A percentile compares a stretch with the other conserved stretches of the same genome.
Evolutionary conservation across 1,140 invertebrate genomes (phyloP).

Genomic region (Hylaeus volcanicus): DNA sequence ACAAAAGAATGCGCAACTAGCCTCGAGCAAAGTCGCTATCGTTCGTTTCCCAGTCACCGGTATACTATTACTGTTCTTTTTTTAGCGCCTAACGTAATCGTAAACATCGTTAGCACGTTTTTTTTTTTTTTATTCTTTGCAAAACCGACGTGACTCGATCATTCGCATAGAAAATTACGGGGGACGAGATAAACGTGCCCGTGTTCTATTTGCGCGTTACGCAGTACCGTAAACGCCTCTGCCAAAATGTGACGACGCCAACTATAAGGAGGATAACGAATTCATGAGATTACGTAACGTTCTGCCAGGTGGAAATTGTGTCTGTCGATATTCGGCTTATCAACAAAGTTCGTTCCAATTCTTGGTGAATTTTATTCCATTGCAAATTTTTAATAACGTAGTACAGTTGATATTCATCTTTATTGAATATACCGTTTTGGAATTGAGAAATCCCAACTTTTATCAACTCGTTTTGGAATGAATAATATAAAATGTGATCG

Average conservation of each 20-base stretch:
- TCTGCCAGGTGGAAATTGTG: neutral
- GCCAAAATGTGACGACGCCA: slow-evolving; percentile 33
- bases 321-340: too few species aligned
- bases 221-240: neutral
- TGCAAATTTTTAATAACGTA: too few species aligned
- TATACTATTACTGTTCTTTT: neutral
- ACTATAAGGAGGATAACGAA: neutral
- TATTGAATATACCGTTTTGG: too few species aligned
- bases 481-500: too few species aligned
- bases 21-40: neutral
- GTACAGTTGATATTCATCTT: too few species aligned
- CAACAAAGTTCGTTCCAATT: too few species aligned
- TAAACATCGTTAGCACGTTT: neutral
- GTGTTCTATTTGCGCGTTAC: slow-evolving; percentile 37
- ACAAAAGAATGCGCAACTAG: neutral
- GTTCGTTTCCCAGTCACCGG: neutral
- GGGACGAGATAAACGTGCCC: neutral
- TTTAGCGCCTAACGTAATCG: neutral
- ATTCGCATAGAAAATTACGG: slow-evolving; percentile 6
- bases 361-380: too few species aligned
- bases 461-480: too few species aligned
- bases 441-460: too few species aligned
- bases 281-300: slow-evolving; percentile 5
- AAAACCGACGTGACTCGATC: neutral
- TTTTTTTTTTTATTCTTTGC: neutral